phyloP scores from a whole-genome alignment of 2,888 invertebrate species.

The Drosophila niveifrons region DNA sequence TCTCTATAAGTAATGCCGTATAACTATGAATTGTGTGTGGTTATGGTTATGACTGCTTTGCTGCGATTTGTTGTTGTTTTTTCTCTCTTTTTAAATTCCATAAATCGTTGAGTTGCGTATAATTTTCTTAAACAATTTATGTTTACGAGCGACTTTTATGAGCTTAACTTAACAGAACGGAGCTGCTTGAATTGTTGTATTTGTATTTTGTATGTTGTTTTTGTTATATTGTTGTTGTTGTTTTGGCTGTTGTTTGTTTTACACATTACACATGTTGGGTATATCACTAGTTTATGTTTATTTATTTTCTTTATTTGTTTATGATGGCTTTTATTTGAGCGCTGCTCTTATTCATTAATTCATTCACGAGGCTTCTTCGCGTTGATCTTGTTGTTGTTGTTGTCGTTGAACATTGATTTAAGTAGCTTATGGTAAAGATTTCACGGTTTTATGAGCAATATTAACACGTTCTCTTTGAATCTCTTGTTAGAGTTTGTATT shows the following conservation, averaged over 20 bases:
- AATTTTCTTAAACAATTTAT: conserved; percentile 47
- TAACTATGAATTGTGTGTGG: conserved; percentile 33
- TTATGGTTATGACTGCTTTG: conserved; percentile 25
- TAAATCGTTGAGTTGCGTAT: conserved; percentile 54
- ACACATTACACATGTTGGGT: conserved; percentile 65
- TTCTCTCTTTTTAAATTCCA: conserved; percentile 31
- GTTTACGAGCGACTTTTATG: conserved; percentile 64
- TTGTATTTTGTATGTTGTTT: conserved; percentile 31
- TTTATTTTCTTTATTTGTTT: conserved; percentile 59
- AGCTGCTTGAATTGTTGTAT: conserved; percentile 30
- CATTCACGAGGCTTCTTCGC: conserved; percentile 36
- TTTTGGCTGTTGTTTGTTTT: conserved; percentile 59
- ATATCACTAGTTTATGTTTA: conserved; percentile 76
- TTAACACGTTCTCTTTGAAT: conserved; percentile 35
- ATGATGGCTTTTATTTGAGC: conserved; percentile 30
- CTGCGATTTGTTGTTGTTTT: conserved; percentile 28
- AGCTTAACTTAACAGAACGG: conserved; percentile 47
- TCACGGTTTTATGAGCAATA: conserved; percentile 54
- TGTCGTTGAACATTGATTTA: conserved; percentile 46
- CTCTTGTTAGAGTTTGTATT: conserved; percentile 32
- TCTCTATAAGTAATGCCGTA: conserved; percentile 41
- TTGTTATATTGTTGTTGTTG: conserved; percentile 39
- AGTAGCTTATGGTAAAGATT: conserved; percentile 69
- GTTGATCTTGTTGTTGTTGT: conserved; percentile 37
- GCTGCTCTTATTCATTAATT: conserved; percentile 44